phyloP scores from a whole-genome alignment of 2,797 vertebrate genomes.

The Sebastes trivittatus region DNA sequence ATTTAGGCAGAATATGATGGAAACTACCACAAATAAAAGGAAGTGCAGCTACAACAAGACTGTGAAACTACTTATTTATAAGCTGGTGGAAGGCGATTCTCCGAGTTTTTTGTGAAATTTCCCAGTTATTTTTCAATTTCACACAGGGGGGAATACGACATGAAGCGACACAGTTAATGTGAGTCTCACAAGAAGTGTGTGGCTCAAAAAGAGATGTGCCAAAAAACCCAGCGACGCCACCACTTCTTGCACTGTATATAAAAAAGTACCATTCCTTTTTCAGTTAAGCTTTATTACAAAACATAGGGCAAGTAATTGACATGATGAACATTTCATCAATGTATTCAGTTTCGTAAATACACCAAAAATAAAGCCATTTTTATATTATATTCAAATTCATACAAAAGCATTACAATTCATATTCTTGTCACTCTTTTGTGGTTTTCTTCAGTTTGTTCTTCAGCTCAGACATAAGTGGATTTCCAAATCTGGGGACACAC shows the following conservation, averaged over 20 bases:
- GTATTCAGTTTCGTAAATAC: slow-evolving; percentile 17
- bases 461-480: slow-evolving; percentile 83
- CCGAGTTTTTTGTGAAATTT: too few relatives aligned
- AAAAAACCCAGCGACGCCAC: neutral
- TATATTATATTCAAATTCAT: slow-evolving; percentile 18
- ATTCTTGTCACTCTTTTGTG: slow-evolving; percentile 64
- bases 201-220: too few relatives aligned
- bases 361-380: slow-evolving; percentile 18
- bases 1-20: too few relatives aligned
- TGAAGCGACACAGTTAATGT: too few relatives aligned
- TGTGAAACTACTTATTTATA: too few relatives aligned
- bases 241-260: neutral
- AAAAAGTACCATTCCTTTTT: neutral
- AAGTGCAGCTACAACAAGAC: too few relatives aligned
- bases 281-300: slow-evolving; percentile 48
- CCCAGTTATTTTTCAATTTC: too few relatives aligned
- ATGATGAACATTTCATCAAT: neutral
- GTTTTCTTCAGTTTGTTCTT: slow-evolving; percentile 83
- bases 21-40: too few relatives aligned
- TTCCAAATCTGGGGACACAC: slow-evolving; percentile 75
- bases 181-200: too few relatives aligned
- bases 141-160: too few relatives aligned
- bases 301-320: neutral
- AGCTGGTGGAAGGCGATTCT: too few relatives aligned
- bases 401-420: neutral